These are phyloP conservation scores for Ibidorhyncha struthersii DNA, from an alignment of 2,113 vertebrate genomes.

Conservation along the genomic window DNA sequence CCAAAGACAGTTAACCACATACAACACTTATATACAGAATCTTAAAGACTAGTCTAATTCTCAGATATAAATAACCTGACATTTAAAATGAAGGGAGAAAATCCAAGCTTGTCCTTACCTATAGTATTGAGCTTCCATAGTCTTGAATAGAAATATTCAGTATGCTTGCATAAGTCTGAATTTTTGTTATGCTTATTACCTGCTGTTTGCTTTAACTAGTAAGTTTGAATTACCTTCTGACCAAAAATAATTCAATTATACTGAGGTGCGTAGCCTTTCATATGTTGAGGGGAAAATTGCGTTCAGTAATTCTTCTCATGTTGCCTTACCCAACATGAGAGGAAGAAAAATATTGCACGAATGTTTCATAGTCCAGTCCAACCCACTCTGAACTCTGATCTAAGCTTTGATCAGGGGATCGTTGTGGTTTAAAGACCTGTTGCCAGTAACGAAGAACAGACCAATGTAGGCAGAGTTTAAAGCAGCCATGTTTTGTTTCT, in stretches of 20 bases:
- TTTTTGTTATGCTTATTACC: background rate
- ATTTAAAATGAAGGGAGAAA: background rate
- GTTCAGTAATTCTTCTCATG: background rate
- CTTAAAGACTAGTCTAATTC: background rate
- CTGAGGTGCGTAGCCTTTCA: background rate
- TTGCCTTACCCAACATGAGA: background rate
- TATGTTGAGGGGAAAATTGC: background rate
- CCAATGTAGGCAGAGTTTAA: background rate
- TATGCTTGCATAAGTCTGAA: background rate
- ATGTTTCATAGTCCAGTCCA: background rate
- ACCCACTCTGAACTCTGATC: background rate
- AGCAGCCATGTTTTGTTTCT: background rate
- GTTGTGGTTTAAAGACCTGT: background rate
- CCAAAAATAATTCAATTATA: background rate
- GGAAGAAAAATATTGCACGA: fast-evolving
- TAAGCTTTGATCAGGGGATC: background rate
- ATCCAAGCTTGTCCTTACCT: background rate
- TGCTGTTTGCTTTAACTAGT: background rate
- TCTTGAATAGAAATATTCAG: background rate
- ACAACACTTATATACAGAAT: background rate
- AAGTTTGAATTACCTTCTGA: background rate
- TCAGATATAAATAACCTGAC: background rate
- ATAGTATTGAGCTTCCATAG: background rate
- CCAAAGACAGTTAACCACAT: background rate
- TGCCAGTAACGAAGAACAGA: background rate